Conservation (phyloP, 2,113 vertebrate species). For the Cryptomyrus ogoouensis region DNA sequence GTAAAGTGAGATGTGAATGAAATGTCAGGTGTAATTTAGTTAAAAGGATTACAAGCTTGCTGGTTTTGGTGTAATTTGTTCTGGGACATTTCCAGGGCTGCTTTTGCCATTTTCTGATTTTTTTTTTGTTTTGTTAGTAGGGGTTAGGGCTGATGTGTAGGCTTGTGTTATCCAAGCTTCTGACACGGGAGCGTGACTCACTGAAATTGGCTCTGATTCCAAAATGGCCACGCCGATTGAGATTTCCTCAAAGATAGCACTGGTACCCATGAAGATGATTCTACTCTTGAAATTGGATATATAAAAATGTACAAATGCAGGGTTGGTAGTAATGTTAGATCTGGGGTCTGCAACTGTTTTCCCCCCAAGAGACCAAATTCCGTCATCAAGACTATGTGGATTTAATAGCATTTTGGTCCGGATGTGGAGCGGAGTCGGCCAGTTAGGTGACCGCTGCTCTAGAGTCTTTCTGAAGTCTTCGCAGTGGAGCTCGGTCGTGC, state of each 20-base stretch:
- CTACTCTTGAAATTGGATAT: neutral
- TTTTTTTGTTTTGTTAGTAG: neutral
- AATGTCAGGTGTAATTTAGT: neutral
- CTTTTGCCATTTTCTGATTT: neutral
- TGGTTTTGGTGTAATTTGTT: neutral
- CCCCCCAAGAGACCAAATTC: neutral
- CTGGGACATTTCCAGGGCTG: neutral
- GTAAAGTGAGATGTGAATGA: neutral
- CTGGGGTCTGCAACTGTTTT: neutral
- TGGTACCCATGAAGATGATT: neutral
- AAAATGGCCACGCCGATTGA: neutral
- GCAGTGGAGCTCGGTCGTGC: conserved; percentile 15
- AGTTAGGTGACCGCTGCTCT: neutral
- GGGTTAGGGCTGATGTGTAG: neutral
- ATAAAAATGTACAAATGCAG: neutral
- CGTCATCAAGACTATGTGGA: neutral
- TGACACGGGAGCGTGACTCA: neutral
- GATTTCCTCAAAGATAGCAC: neutral
- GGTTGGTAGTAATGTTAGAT: neutral
- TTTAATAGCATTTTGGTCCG: neutral
- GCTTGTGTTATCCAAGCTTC: neutral
- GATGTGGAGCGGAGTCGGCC: neutral
- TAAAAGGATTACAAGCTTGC: neutral
- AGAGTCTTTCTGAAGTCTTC: neutral
- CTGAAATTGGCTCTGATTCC: neutral